Evolutionary conservation across 1,140 invertebrate genomes (phyloP).

Genomic region (Bombus waltoni): DNA sequence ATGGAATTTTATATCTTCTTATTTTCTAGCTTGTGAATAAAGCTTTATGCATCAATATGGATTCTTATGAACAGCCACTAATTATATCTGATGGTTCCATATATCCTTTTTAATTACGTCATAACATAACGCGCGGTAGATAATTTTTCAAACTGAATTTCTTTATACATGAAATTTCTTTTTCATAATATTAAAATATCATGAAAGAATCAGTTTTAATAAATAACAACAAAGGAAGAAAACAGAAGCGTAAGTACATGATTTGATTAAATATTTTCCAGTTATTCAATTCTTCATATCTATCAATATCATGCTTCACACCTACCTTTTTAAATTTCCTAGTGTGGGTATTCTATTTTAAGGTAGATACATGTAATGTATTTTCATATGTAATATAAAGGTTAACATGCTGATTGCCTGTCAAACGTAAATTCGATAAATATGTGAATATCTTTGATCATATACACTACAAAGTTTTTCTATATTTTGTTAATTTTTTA

Average conservation of each 20-base stretch:
- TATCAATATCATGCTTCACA: constrained; percentile 6
- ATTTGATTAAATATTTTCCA: not conserved
- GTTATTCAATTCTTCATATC: not conserved
- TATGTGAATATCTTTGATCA: not conserved
- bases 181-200: not conserved
- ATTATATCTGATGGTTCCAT: not conserved
- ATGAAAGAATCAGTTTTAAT: not conserved
- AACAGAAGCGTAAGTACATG: not conserved
- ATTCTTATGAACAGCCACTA: not conserved
- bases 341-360: constrained; percentile 49
- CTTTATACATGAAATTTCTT: not conserved
- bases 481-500: not conserved
- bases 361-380: constrained; percentile 36
- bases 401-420: constrained; percentile 41
- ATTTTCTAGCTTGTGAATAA: not conserved
- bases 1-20: not conserved
- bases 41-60: not conserved
- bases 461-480: not conserved
- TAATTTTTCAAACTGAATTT: constrained; percentile 34
- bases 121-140: constrained; percentile 27
- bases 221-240: not conserved
- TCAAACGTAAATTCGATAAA: constrained; percentile 17
- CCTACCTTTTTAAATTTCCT: constrained; percentile 19
- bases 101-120: constrained; percentile 21
- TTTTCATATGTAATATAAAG: constrained; percentile 52